A percentile compares a stretch with the other conserved stretches of the same genome.
These are phyloP conservation scores for Nasonia longicornis DNA, from an alignment of 1,140 invertebrate genomes.

Conservation along the genomic window DNA sequence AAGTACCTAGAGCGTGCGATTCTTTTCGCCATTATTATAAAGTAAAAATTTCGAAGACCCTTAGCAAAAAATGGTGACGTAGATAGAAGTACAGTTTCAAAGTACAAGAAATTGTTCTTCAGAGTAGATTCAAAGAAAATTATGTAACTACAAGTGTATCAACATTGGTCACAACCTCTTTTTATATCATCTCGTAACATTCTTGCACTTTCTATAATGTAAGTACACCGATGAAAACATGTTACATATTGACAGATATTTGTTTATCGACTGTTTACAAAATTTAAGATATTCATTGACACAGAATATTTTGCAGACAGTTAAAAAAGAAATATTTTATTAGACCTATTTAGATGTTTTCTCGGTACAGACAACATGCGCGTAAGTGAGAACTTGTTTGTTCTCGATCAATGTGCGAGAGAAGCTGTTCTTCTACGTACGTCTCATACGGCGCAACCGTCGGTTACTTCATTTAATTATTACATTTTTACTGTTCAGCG, in stretches of 20 bases:
- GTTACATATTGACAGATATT: conserved; percentile 2
- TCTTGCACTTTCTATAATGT: conserved; percentile 5
- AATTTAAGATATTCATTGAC: neutral
- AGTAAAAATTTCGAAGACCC: conserved; percentile 7
- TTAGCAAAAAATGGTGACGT: neutral
- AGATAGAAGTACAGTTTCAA: conserved; percentile 18
- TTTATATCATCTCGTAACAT: neutral
- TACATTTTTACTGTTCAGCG: neutral
- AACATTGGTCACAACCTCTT: conserved; percentile 7
- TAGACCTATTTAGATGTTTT: neutral
- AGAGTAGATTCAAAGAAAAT: neutral
- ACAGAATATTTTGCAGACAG: neutral
- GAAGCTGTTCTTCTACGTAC: conserved; percentile 30
- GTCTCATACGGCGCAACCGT: neutral
- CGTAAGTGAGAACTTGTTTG: neutral
- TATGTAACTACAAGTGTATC: neutral
- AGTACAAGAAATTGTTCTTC: conserved; percentile 26
- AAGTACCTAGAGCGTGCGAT: neutral
- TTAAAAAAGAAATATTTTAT: conserved; percentile 2
- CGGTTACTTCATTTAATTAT: neutral
- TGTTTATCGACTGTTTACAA: neutral
- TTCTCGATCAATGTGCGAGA: neutral
- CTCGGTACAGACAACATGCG: neutral
- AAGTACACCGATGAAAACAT: conserved; percentile 11
- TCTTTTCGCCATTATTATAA: conserved; percentile 1